Conservation (phyloP, 2,888 invertebrate species). For the Brachyptera risi region DNA sequence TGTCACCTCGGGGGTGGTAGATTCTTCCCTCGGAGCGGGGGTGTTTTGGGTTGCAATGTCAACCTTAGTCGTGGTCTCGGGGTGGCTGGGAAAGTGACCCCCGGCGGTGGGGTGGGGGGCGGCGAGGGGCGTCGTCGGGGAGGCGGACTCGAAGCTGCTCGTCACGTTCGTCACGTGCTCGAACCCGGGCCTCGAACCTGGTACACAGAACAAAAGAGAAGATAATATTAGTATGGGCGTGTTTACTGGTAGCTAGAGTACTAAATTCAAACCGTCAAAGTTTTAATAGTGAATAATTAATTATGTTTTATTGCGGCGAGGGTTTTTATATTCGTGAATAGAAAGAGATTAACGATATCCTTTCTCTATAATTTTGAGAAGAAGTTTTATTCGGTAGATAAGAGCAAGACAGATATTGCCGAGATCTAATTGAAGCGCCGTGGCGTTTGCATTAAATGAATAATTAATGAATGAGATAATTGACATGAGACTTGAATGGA, state of each 20-base stretch:
- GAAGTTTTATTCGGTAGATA: slow-evolving; percentile 1
- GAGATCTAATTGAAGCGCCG: background rate
- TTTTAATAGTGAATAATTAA: background rate
- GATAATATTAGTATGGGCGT: too few relatives aligned
- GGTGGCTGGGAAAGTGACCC: background rate
- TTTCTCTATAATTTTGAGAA: background rate
- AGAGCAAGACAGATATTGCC: background rate
- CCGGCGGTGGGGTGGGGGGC: background rate
- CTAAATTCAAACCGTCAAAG: background rate
- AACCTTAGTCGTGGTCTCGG: too few relatives aligned
- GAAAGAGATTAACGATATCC: slow-evolving; percentile 1
- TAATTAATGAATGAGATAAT: background rate
- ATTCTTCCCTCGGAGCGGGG: background rate
- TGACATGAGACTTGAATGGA: too few relatives aligned
- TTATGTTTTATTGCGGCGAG: background rate
- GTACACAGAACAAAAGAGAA: background rate
- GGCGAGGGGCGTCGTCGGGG: background rate
- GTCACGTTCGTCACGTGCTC: too few relatives aligned
- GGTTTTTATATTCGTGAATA: background rate
- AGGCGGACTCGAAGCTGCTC: background rate
- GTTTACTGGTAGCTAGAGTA: too few relatives aligned
- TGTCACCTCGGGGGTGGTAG: slow-evolving; percentile 1
- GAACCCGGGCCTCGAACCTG: too few relatives aligned
- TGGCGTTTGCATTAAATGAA: slow-evolving; percentile 2
- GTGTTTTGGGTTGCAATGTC: too few relatives aligned